These are phyloP conservation scores for Norana najaformis DNA, from an alignment of 2,888 invertebrate genomes.

Conservation along the genomic window DNA sequence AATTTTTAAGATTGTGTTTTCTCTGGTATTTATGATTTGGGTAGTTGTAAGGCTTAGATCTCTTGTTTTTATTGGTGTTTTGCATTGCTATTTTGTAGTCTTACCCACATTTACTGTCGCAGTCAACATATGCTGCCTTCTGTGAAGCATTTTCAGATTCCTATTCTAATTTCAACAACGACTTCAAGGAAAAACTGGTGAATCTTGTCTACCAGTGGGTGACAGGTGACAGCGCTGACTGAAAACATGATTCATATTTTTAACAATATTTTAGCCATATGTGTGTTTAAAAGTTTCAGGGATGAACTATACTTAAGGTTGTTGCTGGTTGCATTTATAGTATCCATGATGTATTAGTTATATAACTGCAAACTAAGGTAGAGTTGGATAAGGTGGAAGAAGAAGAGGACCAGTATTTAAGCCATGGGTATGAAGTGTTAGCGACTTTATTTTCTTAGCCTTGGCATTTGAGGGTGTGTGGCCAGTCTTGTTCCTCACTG, in stretches of 20 bases:
- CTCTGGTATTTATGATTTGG: no score
- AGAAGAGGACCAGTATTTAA: background rate
- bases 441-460: no score
- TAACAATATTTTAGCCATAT: background rate
- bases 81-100: conserved; percentile 47
- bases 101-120: conserved; percentile 56
- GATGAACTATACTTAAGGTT: no score
- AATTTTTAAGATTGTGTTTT: no score
- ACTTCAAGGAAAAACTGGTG: conserved; percentile 57
- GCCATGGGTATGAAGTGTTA: background rate
- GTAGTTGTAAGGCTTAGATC: no score
- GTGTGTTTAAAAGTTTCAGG: background rate
- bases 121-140: conserved; percentile 58
- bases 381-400: no score
- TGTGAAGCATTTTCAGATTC: conserved; percentile 60
- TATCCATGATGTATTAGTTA: background rate
- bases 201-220: conserved; percentile 57
- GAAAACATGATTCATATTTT: background rate
- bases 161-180: conserved; percentile 58
- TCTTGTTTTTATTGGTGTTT: background rate
- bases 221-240: conserved; percentile 51
- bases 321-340: background rate
- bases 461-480: no score
- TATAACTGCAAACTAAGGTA: no score
- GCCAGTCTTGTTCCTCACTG: no score